Base-by-base conservation (phyloP, 1,140 invertebrate species). In the Leptopilina boulardi region DNA sequence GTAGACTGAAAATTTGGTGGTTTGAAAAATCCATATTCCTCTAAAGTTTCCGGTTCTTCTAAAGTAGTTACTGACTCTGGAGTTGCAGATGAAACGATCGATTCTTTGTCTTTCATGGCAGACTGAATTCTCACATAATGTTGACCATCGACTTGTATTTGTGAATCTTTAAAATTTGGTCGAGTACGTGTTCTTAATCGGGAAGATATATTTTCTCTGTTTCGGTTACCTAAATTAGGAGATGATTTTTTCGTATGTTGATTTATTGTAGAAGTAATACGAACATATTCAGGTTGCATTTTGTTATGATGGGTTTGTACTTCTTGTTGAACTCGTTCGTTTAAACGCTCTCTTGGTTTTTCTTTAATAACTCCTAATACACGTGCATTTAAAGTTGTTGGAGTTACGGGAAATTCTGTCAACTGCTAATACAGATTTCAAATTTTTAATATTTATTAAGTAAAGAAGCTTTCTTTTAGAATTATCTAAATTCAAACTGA, bases 221-320 rank as follows among this genome's bases (percentile, higher is more conserved):
- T 74, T 1, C 75, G 77, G 0, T 23, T 51, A 19, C 51, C 30
- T 30, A n/a, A 51, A 76, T 71, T 74, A 54, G 80, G 13, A 10
- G 54, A 23, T 54, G 75, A 71, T 30, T 54, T 77, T 19, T 71
- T 23, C 18, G 80, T 75, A 59, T 89, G 85, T 66, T 88, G 86
- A 75, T 89, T 90, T 5, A 90, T 86, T 5, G 85, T 87, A 6
- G 34, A 38, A 76, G 87, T 90, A 75, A 91, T 91, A n/a, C 87
- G 86, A 1, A 91, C 90, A 74, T 87, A 91, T 23, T 91, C 90
- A 47, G 90, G 88, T 59, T 90, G 87, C 0, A 86, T 75, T 42
- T 87, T 87, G 8, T 84, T 81, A 8, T 87, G 85, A 19, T 82
- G 84, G 0, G 89, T 91, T 23, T 90, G 90, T 38, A 91, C 81